phyloP scores from a whole-genome alignment of 2,888 invertebrate genomes.

The Drosophila robusta region DNA sequence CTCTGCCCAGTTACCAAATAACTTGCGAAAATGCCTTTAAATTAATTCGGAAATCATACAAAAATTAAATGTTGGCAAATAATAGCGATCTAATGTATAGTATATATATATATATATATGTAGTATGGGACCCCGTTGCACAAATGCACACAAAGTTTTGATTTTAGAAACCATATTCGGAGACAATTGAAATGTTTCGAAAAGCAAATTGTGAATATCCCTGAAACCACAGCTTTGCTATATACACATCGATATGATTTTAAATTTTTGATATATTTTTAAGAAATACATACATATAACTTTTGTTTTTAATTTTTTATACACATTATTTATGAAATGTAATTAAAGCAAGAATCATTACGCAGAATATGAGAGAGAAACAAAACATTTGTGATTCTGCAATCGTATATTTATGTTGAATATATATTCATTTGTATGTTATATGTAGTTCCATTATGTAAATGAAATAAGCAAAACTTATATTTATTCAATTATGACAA shows the following conservation, averaged over 20 bases:
- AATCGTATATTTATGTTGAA: constrained; percentile 25
- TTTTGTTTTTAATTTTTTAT: constrained; percentile 45
- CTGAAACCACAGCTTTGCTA: too few species aligned
- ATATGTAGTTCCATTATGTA: constrained; percentile 42
- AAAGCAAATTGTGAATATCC: neutral
- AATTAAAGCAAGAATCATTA: constrained; percentile 35
- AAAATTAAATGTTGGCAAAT: too few species aligned
- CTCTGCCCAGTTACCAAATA: neutral
- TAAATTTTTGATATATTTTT: constrained; percentile 32
- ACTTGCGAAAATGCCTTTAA: too few species aligned
- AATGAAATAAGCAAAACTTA: constrained; percentile 47
- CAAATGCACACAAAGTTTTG: too few species aligned
- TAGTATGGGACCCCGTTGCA: too few species aligned
- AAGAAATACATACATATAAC: constrained; percentile 20
- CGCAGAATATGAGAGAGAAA: constrained; percentile 9
- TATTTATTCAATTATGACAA: constrained; percentile 51
- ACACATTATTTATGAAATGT: constrained; percentile 54
- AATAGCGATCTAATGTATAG: too few species aligned
- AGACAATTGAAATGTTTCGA: too few species aligned
- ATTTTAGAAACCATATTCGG: too few species aligned
- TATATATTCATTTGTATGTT: constrained; percentile 23
- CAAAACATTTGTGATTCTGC: constrained; percentile 51
- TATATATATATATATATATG: too few species aligned
- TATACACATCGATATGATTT: constrained; percentile 2
- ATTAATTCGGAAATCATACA: too few species aligned